Evolutionary conservation across 1,140 invertebrate species (phyloP).

Genomic region (Dinothrombium tinctorium): DNA sequence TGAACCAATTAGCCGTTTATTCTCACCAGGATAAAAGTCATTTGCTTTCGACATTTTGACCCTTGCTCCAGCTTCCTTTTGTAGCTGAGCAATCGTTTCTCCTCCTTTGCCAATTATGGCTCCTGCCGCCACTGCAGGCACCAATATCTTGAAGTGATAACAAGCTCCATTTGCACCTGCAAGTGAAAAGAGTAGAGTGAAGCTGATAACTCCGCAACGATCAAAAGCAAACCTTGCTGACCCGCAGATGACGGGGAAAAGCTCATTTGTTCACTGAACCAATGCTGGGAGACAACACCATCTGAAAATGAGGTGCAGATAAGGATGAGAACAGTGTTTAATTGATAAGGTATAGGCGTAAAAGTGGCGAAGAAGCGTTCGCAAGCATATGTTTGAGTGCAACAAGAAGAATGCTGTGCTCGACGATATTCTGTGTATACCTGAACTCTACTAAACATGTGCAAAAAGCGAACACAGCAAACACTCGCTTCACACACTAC

Average conservation of each 20-base stretch:
- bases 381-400: too few relatives aligned
- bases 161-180: background rate
- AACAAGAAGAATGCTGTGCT: too few relatives aligned
- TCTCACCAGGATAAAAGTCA: constrained; percentile 84
- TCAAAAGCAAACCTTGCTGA: constrained; percentile 5
- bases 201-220: background rate
- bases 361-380: too few relatives aligned
- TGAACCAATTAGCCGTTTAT: background rate
- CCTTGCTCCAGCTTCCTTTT: constrained; percentile 77
- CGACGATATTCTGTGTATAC: too few relatives aligned
- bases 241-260: constrained; percentile 10
- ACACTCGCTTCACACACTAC: too few relatives aligned
- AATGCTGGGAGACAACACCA: too few relatives aligned
- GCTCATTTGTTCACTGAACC: constrained; percentile 12
- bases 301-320: too few relatives aligned
- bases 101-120: constrained; percentile 94
- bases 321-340: too few relatives aligned
- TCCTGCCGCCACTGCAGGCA: constrained; percentile 80
- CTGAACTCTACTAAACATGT: too few relatives aligned
- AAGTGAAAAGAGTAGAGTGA: background rate
- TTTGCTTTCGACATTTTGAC: constrained; percentile 97
- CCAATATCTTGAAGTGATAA: constrained; percentile 66
- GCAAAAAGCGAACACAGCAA: too few relatives aligned
- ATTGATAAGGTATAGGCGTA: too few relatives aligned
- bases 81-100: constrained; percentile 84